Conservation (phyloP, 2,797 vertebrate genomes). For the Huso huso region DNA sequence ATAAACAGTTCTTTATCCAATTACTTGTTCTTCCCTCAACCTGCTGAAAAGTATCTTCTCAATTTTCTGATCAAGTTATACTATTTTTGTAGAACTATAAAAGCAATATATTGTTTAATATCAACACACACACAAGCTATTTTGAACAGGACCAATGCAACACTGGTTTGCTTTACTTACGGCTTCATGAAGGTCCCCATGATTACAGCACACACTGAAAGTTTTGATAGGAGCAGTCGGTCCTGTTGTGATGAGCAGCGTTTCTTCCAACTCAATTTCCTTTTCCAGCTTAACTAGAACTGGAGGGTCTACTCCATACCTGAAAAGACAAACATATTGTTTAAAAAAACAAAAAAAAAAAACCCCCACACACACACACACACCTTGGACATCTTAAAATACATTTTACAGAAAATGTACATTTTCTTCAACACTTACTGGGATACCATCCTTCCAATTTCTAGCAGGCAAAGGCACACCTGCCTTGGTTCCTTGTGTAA, state of each 20-base stretch:
- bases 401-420: constrained; percentile 4
- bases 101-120: too few species aligned
- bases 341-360: constrained; percentile 4
- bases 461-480: constrained; percentile 90
- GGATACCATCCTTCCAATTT: constrained; percentile 88
- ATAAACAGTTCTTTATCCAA: too few species aligned
- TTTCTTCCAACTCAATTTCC: constrained; percentile 95
- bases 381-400: not conserved
- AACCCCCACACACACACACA: not conserved
- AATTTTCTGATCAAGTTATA: too few species aligned
- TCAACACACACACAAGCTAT: too few species aligned
- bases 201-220: constrained; percentile 83
- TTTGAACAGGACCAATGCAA: too few species aligned
- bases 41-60: too few species aligned
- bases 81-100: too few species aligned
- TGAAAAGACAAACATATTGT: constrained; percentile 33
- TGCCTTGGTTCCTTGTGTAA: constrained; percentile 93
- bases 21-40: too few species aligned
- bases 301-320: constrained; percentile 92
- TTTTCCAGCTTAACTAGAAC: constrained; percentile 92
- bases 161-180: constrained; percentile 48
- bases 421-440: constrained; percentile 56
- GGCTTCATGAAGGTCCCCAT: constrained; percentile 78
- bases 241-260: constrained; percentile 69
- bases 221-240: constrained; percentile 64